phyloP scores from a whole-genome alignment of 2,113 vertebrate genomes.

The Pollachius pollachius region DNA sequence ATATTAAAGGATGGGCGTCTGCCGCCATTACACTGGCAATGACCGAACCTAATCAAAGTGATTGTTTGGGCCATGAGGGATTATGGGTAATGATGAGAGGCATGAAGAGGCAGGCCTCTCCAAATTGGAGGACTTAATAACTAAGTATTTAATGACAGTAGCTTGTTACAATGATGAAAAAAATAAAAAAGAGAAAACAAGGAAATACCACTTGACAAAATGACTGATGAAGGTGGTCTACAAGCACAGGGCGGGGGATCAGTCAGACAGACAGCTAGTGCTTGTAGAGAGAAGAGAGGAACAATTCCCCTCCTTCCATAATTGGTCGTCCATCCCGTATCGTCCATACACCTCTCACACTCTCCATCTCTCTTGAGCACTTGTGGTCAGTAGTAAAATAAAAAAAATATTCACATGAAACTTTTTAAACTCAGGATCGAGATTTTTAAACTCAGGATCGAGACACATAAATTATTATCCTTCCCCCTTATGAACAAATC shows the following conservation, averaged over 20 bases:
- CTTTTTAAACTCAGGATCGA: slow-evolving; percentile 9
- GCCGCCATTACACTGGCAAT: too few species aligned
- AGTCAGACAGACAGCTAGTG: slow-evolving; percentile 59
- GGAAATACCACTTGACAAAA: slow-evolving; percentile 47
- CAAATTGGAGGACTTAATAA: too few species aligned
- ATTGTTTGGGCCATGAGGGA: too few species aligned
- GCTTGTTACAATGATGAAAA: too few species aligned
- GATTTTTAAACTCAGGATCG: slow-evolving; percentile 32
- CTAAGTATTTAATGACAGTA: too few species aligned
- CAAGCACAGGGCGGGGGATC: slow-evolving; percentile 20
- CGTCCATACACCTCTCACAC: slow-evolving; percentile 6
- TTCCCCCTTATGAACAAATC: slow-evolving; percentile 28
- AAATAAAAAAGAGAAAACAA: slow-evolving; percentile 24
- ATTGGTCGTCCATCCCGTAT: neutral
- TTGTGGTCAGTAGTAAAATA: slow-evolving; percentile 74
- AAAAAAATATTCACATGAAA: slow-evolving; percentile 41
- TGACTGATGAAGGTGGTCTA: slow-evolving; percentile 21
- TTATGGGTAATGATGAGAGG: too few species aligned
- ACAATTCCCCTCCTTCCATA: neutral
- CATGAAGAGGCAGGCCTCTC: too few species aligned
- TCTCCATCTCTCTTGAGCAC: slow-evolving; percentile 32
- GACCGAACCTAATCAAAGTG: too few species aligned
- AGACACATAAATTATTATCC: slow-evolving; percentile 36
- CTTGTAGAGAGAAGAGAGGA: slow-evolving; percentile 20
- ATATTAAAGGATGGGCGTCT: too few species aligned